These are phyloP conservation scores for Plecturocebus donacophilus DNA, from an alignment of 2,113 vertebrate species.

Conservation along the genomic window DNA sequence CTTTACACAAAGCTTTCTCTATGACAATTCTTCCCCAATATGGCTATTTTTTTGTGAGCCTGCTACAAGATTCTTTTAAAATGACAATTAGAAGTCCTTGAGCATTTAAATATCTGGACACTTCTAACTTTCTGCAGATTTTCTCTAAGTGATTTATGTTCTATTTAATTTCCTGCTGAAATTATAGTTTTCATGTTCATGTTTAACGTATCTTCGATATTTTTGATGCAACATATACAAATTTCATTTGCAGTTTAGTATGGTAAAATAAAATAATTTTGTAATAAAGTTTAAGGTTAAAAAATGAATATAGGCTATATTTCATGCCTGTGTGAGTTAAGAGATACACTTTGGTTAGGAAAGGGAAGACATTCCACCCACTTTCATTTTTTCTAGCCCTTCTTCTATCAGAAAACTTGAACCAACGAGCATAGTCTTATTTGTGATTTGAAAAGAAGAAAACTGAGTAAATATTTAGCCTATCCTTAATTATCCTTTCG, in stretches of 20 bases:
- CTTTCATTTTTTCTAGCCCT: not conserved
- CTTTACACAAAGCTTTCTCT: not conserved
- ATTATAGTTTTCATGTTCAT: not conserved
- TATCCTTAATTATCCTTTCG: constrained; percentile 76
- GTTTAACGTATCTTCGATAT: not conserved
- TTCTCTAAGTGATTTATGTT: constrained; percentile 45
- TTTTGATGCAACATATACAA: constrained; percentile 22
- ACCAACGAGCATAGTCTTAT: constrained; percentile 51
- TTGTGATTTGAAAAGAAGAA: constrained; percentile 72
- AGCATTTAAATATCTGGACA: not conserved
- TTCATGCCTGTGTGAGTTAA: not conserved
- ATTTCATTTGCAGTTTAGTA: not conserved
- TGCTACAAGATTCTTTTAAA: constrained; percentile 15
- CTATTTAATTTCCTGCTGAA: constrained; percentile 46
- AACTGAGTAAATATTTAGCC: constrained; percentile 80
- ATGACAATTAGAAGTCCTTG: not conserved
- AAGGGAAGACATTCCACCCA: not conserved
- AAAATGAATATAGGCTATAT: not conserved
- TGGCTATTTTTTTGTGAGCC: not conserved
- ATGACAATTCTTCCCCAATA: not conserved
- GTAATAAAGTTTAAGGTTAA: constrained; percentile 26
- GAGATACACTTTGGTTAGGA: not conserved
- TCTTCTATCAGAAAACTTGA: constrained; percentile 67
- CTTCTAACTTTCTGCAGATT: not conserved
- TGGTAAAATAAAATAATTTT: constrained; percentile 15